Evolutionary conservation across 2,888 invertebrate genomes (phyloP).

Genomic region (Clunio marinus): DNA sequence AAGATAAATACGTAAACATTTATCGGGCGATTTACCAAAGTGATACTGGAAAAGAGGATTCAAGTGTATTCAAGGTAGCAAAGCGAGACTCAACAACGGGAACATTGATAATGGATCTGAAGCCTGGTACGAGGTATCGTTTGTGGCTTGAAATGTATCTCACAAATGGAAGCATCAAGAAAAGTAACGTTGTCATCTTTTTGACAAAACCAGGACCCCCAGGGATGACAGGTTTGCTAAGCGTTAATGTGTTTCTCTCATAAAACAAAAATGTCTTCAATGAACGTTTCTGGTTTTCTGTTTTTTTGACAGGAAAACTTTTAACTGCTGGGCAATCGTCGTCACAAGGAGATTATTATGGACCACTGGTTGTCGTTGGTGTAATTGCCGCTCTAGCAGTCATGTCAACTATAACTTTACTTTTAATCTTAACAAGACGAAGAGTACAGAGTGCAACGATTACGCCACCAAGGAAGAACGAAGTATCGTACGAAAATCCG

Average conservation of each 20-base stretch:
- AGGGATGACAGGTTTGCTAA: slow-evolving; percentile 52
- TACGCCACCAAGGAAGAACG: slow-evolving; percentile 72
- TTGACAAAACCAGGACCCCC: slow-evolving; percentile 71
- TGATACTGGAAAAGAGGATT: slow-evolving; percentile 68
- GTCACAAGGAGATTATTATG: slow-evolving; percentile 72
- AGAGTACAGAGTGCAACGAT: slow-evolving; percentile 71
- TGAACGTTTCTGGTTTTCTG: no score
- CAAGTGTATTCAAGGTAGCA: slow-evolving; percentile 69
- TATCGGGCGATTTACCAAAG: slow-evolving; percentile 80
- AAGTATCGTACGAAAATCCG: slow-evolving; percentile 89
- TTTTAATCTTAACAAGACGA: slow-evolving; percentile 73
- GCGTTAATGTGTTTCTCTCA: no score
- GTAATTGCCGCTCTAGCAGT: slow-evolving; percentile 82
- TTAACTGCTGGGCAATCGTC: slow-evolving; percentile 48
- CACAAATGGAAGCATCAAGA: slow-evolving; percentile 84
- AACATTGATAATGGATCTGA: slow-evolving; percentile 63
- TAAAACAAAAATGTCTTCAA: no score
- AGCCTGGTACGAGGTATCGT: slow-evolving; percentile 76
- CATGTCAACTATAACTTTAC: slow-evolving; percentile 71
- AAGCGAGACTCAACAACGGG: slow-evolving; percentile 66
- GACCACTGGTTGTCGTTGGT: slow-evolving; percentile 81
- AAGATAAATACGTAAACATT: slow-evolving; percentile 85
- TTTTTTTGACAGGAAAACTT: slow-evolving; percentile 57
- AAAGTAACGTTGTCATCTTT: slow-evolving; percentile 84
- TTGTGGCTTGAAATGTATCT: slow-evolving; percentile 86